Evolutionary conservation across 2,797 vertebrate species (phyloP).

Genomic region (Crocodylus rhombifer): DNA sequence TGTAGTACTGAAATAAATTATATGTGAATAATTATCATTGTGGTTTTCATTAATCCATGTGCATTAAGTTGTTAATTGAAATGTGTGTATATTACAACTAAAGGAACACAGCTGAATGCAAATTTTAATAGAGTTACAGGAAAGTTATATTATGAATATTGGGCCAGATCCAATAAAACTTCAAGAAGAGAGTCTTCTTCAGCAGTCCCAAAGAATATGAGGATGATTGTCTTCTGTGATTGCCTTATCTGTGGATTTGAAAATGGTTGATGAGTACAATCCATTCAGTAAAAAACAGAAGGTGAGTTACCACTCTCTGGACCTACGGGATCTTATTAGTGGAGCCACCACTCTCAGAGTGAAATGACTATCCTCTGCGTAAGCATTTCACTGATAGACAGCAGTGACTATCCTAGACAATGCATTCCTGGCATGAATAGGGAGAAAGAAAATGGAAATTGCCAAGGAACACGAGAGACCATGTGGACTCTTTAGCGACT

Average conservation of each 20-base stretch:
- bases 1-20: not conserved
- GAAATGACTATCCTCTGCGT: not conserved
- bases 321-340: not conserved
- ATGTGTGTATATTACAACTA: not conserved
- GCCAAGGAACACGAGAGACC: too few relatives aligned
- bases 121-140: not conserved
- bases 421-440: not conserved
- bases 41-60: not conserved
- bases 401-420: not conserved
- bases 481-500: not conserved
- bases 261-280: too few relatives aligned
- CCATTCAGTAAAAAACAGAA: too few relatives aligned
- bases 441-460: not conserved
- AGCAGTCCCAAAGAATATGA: too few relatives aligned
- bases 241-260: too few relatives aligned
- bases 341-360: not conserved
- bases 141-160: not conserved
- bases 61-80: not conserved
- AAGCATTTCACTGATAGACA: rapidly evolving
- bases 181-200: not conserved
- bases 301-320: not conserved
- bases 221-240: too few relatives aligned
- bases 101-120: not conserved
- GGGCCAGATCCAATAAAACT: not conserved
- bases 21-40: not conserved